These are phyloP conservation scores for Chironomus tentans DNA, from an alignment of 2,888 invertebrate species.

Conservation along the genomic window DNA sequence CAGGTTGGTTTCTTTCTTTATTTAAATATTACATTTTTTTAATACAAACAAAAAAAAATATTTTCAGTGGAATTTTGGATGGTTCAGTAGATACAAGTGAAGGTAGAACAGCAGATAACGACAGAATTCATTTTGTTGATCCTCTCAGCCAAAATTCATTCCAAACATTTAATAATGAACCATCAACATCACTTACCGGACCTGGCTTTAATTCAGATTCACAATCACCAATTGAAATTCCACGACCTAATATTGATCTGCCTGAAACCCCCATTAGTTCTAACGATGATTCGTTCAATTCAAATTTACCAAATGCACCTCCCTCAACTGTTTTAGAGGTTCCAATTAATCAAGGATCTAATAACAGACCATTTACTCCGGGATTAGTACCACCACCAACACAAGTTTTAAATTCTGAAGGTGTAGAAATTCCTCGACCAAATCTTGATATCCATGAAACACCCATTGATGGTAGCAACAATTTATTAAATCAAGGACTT, in stretches of 20 bases:
- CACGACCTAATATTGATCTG: not conserved
- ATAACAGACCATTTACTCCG: not conserved
- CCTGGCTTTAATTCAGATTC: not conserved
- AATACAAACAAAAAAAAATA: too few species aligned
- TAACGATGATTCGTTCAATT: not conserved
- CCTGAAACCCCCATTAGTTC: not conserved
- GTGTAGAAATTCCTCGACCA: not conserved
- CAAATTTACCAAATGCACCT: not conserved
- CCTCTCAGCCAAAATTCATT: not conserved
- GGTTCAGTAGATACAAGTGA: not conserved
- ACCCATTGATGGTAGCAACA: not conserved
- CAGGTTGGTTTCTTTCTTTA: too few species aligned
- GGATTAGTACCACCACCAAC: not conserved
- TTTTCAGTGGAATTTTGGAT: not conserved
- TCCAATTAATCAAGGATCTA: not conserved
- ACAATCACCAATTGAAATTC: conserved; percentile 4
- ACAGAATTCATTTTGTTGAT: conserved; percentile 16
- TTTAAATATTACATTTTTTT: too few species aligned
- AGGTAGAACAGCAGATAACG: not conserved
- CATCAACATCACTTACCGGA: not conserved
- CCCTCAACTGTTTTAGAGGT: not conserved
- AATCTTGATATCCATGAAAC: not conserved
- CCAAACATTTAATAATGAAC: not conserved
- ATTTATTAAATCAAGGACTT: not conserved
- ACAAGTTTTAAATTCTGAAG: not conserved